phyloP scores from a whole-genome alignment of 2,113 vertebrate species.

The Alosa alosa region DNA sequence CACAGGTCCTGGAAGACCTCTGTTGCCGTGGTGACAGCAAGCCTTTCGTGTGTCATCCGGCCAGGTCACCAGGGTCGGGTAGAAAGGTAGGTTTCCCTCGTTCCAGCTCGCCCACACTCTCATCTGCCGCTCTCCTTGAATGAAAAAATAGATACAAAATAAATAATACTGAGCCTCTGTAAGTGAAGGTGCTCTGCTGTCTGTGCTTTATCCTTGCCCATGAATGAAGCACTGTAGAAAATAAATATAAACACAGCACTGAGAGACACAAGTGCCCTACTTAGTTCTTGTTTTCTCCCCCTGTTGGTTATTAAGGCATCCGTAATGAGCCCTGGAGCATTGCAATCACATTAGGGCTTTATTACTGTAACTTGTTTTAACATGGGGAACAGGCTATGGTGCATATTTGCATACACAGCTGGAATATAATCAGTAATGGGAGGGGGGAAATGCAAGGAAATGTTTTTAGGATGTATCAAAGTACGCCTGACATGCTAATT shows the following conservation, averaged over 20 bases:
- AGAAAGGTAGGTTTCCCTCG: slow-evolving; percentile 21
- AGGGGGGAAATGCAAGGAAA: slow-evolving; percentile 58
- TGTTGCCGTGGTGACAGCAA: slow-evolving; percentile 50
- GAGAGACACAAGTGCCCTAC: neutral
- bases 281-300: slow-evolving; percentile 22
- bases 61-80: slow-evolving; percentile 32
- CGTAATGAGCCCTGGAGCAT: slow-evolving; percentile 43
- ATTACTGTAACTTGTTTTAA: slow-evolving; percentile 32
- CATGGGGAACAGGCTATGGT: slow-evolving; percentile 40
- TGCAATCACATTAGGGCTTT: slow-evolving; percentile 50
- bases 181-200: neutral
- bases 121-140: neutral
- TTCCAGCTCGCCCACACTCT: neutral
- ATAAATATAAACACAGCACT: slow-evolving; percentile 5
- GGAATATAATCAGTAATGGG: slow-evolving; percentile 45
- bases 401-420: slow-evolving; percentile 50
- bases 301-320: slow-evolving; percentile 48
- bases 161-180: neutral
- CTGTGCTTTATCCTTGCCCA: slow-evolving; percentile 19
- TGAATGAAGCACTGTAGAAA: slow-evolving; percentile 21
- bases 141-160: neutral
- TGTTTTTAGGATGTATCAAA: slow-evolving; percentile 49
- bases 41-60: slow-evolving; percentile 43
- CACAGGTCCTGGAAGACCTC: slow-evolving; percentile 42
- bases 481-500: slow-evolving; percentile 48